Percentiles rank a stretch among this genome's conserved stretches.
These are phyloP conservation scores for Mimachlamys varia DNA, from an alignment of 2,888 invertebrate species.

Conservation along the genomic window DNA sequence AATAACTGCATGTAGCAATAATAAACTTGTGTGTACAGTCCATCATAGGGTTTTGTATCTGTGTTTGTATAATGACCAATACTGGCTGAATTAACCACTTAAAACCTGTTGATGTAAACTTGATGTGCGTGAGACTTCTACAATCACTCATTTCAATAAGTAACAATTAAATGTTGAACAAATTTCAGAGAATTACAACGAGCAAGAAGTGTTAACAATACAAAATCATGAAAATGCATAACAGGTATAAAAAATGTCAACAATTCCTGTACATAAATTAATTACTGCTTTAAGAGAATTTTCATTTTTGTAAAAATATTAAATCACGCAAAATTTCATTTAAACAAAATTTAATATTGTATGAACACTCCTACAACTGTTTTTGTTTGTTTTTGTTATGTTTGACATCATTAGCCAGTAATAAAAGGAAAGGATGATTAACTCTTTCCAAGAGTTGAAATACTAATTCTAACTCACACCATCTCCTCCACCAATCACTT, in stretches of 20 bases:
- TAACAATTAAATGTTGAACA: background rate
- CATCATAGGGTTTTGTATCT: too few species aligned
- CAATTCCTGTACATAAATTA: background rate
- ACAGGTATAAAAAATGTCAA: background rate
- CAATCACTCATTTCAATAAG: background rate
- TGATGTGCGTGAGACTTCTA: background rate
- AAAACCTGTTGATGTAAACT: background rate
- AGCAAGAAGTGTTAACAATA: background rate
- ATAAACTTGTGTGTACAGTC: too few species aligned
- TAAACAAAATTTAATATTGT: background rate
- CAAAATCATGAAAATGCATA: slow-evolving; percentile 18
- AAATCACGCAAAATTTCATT: background rate
- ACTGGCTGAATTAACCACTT: too few species aligned
- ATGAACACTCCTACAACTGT: background rate
- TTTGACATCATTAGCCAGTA: background rate
- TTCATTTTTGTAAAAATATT: background rate
- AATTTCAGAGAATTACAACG: background rate
- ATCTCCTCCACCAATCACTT: background rate
- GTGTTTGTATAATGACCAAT: too few species aligned
- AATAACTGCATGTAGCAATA: too few species aligned
- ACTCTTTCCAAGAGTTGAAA: background rate
- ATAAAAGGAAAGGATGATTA: background rate
- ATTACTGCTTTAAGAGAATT: background rate
- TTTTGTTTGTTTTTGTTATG: background rate
- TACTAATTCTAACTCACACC: too few species aligned